Evolutionary conservation across 2,888 invertebrate species (phyloP).

Genomic region (Ennomos fuscantarius): DNA sequence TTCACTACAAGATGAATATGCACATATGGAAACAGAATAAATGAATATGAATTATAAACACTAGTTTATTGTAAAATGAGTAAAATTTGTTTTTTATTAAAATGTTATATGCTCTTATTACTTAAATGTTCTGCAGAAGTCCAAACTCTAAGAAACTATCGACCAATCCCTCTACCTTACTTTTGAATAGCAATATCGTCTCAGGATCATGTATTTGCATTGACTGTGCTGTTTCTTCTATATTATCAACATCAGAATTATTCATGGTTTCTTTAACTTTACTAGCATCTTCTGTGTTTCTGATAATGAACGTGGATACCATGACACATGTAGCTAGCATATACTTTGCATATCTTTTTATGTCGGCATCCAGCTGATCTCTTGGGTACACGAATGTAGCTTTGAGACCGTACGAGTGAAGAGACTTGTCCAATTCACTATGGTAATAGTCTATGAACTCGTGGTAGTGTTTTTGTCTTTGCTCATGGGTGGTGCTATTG

Average conservation of each 20-base stretch:
- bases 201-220: background rate
- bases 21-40: too few species aligned
- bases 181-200: slow-evolving; percentile 6
- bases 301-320: slow-evolving; percentile 37
- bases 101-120: too few species aligned
- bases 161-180: slow-evolving; percentile 15
- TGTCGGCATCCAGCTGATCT: slow-evolving; percentile 48
- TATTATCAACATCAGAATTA: background rate
- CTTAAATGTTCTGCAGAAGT: background rate
- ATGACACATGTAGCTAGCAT: slow-evolving; percentile 36
- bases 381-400: slow-evolving; percentile 44
- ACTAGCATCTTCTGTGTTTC: slow-evolving; percentile 43
- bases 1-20: too few species aligned
- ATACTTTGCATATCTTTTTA: slow-evolving; percentile 45
- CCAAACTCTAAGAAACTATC: slow-evolving; percentile 27
- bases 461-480: slow-evolving; percentile 44
- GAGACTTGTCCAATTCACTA: slow-evolving; percentile 42
- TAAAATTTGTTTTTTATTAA: too few species aligned
- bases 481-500: slow-evolving; percentile 52
- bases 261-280: slow-evolving; percentile 16
- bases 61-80: too few species aligned
- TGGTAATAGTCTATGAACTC: slow-evolving; percentile 43
- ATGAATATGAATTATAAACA: too few species aligned
- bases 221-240: background rate
- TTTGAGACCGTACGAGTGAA: slow-evolving; percentile 43